Evolutionary conservation across 2,888 invertebrate genomes (phyloP).

Genomic region (Brachylomia viminalis): DNA sequence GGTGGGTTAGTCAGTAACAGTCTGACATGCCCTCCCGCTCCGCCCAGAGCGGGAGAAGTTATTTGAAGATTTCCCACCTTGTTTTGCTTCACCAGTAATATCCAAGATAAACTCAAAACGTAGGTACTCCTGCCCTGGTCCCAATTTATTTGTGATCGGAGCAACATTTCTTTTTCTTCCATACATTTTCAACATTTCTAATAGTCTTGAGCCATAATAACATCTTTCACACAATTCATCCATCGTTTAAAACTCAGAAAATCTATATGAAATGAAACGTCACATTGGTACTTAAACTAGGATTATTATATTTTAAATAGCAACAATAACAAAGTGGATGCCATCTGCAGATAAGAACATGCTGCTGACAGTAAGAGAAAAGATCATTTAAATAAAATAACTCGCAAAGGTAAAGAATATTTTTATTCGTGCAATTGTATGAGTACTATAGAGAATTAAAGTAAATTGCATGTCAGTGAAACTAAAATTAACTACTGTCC

Average conservation of each 20-base stretch:
- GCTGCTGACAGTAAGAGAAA: conserved; percentile 2
- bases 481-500: conserved; percentile 47
- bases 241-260: background rate
- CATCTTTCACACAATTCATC: background rate
- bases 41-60: too few species aligned
- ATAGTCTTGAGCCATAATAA: too few species aligned
- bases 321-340: background rate
- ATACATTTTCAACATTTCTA: too few species aligned
- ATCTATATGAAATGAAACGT: background rate
- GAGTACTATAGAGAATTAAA: conserved; percentile 44
- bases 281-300: background rate
- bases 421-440: conserved; percentile 19
- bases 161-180: background rate
- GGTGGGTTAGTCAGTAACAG: too few species aligned
- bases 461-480: conserved; percentile 51
- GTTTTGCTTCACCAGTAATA: background rate
- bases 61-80: background rate
- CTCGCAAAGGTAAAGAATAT: conserved; percentile 1
- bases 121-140: background rate
- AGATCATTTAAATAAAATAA: conserved; percentile 8
- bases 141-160: background rate
- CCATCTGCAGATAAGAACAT: background rate
- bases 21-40: too few species aligned
- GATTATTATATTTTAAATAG: background rate
- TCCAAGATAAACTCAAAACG: background rate